Evolutionary conservation across 2,113 vertebrate species (phyloP).

Genomic region (Elaphurus davidianus): DNA sequence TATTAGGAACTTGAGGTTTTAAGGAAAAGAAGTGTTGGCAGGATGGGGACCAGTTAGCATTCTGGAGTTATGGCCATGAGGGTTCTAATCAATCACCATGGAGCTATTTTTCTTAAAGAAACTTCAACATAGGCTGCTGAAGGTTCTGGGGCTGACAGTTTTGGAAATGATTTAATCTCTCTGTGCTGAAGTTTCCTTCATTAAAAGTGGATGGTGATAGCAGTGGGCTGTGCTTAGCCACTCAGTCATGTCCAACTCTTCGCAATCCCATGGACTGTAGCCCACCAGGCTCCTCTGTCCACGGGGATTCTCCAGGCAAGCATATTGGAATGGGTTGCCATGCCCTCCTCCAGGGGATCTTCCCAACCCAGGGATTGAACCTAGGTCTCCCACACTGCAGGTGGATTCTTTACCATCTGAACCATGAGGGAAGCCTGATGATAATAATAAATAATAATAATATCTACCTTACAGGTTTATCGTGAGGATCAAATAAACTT

Average conservation of each 20-base stretch:
- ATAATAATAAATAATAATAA: not conserved
- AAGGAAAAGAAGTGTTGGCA: not conserved
- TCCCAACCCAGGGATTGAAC: not conserved
- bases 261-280: not conserved
- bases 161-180: not conserved
- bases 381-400: not conserved
- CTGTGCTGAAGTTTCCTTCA: not conserved
- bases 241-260: not conserved
- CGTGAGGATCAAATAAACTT: not conserved
- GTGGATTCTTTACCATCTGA: not conserved
- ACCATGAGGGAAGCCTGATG: not conserved
- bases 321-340: not conserved
- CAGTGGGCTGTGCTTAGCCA: not conserved
- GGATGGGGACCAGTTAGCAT: not conserved
- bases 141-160: not conserved
- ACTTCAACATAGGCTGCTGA: not conserved
- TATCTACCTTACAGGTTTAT: not conserved
- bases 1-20: constrained; percentile 4
- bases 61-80: not conserved
- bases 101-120: not conserved
- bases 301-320: not conserved
- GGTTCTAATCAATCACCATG: not conserved
- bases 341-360: not conserved
- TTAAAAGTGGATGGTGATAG: not conserved
- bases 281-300: not conserved